Evolutionary conservation across 2,113 vertebrate species (phyloP), one percentile per base, ranked within the genome.

Genomic region (Machaerirhynchus nigripectus): DNA sequence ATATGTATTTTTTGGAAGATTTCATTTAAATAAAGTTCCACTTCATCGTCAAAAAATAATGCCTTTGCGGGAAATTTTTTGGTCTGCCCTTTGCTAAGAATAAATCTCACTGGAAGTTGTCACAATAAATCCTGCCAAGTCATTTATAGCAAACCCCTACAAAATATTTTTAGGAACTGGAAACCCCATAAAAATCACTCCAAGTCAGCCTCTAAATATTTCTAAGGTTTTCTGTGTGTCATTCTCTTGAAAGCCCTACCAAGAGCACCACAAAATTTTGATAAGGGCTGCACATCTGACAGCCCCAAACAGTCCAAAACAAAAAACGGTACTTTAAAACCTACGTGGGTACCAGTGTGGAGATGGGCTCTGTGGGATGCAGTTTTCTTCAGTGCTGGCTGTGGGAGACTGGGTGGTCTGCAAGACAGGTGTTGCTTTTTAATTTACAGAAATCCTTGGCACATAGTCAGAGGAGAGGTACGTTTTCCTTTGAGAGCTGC

Each of bases 301-400:
- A 92, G 59, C 28, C 33, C 23, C 50, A 85, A 73, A 16, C 13
- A 56, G 44, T 26, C 22, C 40, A 46, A 46, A 90, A 57, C 28
- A 28, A 13, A 28, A 42, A 73, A 30, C 0, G 0, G 11, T 31
- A 23, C 24, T 8, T 30, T 52, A 56, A 75, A 73, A 35, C 7
- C 14, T 26, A 8, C 2, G 1, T 10, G 49, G n/a, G 19, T 60
- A 65, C 13, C 27, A 35, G 40, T 0, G 0, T 26, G 37, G 39
- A 31, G 26, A 50, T 4, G 1, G 39, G 24, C 11, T 78, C 61
- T 18, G 10, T 31, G 49, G 60, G 42, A 53, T 65, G 27, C 10
- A 46, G 28, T 57, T 86, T 86, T 55, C 46, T 70, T 60, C 1
- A 1, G 2, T 56, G 19, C 13, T 53, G 24, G 22, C 31, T 69